Percentiles rank a stretch among this genome's conserved stretches.
Evolutionary conservation across 2,113 vertebrate genomes (phyloP).

Genomic region (Lethenteron camtschaticum): DNA sequence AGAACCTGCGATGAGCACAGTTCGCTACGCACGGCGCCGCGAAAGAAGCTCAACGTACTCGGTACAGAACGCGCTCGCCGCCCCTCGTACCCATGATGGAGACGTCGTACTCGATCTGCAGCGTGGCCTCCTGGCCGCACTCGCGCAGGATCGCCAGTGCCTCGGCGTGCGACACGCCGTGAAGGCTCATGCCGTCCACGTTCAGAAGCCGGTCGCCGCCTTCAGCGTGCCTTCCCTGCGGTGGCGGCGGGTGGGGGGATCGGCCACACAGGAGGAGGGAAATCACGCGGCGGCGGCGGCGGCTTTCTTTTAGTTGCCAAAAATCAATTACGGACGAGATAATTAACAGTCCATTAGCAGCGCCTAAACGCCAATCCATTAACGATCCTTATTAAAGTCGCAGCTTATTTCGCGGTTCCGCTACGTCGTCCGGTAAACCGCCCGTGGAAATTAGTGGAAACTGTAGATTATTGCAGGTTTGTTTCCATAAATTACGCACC

Average conservation of each 20-base stretch:
- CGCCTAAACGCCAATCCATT: background rate
- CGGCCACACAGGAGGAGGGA: too few relatives aligned
- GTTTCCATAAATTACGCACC: too few relatives aligned
- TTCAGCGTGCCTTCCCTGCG: slow-evolving; percentile 73
- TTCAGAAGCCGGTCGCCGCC: slow-evolving; percentile 60
- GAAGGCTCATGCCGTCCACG: slow-evolving; percentile 60
- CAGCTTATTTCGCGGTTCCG: background rate
- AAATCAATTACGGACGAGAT: background rate
- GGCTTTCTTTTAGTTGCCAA: background rate
- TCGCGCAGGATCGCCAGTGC: slow-evolving; percentile 57
- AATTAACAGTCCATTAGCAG: background rate
- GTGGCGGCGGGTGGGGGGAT: background rate
- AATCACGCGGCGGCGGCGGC: background rate
- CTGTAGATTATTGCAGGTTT: too few relatives aligned
- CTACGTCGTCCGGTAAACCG: too few relatives aligned
- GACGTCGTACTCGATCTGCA: slow-evolving; percentile 89
- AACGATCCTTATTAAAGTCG: background rate
- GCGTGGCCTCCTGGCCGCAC: slow-evolving; percentile 67
- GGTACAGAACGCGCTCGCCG: too few relatives aligned
- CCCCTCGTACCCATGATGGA: slow-evolving; percentile 55
- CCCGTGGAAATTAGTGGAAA: too few relatives aligned
- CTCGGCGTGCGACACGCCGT: slow-evolving; percentile 51
- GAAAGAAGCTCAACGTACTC: too few relatives aligned
- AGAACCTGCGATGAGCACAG: too few relatives aligned
- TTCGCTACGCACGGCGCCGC: too few relatives aligned